These are phyloP conservation scores for Boleophthalmus pectinirostris DNA, from an alignment of 2,113 vertebrate genomes.

Conservation along the genomic window DNA sequence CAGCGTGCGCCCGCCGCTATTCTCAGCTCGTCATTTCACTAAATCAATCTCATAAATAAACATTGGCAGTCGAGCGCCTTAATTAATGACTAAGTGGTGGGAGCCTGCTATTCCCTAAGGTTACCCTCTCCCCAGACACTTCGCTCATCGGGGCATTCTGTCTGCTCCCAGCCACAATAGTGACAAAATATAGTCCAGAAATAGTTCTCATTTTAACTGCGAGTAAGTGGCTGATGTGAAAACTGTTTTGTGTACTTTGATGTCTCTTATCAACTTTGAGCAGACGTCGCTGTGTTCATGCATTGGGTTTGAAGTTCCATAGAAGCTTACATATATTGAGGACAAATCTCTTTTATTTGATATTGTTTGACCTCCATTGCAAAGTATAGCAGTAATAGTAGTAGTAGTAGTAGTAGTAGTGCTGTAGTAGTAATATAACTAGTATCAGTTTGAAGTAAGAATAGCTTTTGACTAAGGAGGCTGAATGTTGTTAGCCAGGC, in stretches of 20 bases:
- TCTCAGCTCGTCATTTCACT: conserved; percentile 36
- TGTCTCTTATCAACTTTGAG: conserved; percentile 68
- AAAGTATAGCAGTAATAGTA: background rate
- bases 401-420: background rate
- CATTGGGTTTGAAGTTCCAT: conserved; percentile 34
- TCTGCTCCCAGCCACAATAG: conserved; percentile 47
- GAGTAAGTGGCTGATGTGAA: conserved; percentile 60
- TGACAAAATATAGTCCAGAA: conserved; percentile 50
- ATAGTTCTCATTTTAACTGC: conserved; percentile 46
- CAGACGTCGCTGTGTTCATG: conserved; percentile 43
- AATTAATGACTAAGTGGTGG: conserved; percentile 53
- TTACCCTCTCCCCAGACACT: conserved; percentile 51
- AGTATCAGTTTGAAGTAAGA: background rate
- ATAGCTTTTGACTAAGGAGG: no score
- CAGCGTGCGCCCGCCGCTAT: conserved; percentile 7
- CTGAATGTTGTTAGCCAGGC: no score
- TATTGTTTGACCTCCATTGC: conserved; percentile 41
- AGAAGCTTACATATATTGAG: conserved; percentile 56
- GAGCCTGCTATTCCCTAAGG: conserved; percentile 44
- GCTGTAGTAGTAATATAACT: background rate
- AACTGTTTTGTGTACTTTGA: conserved; percentile 60
- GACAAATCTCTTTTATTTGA: background rate
- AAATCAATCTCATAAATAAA: conserved; percentile 65
- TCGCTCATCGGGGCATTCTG: conserved; percentile 20
- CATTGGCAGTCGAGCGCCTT: conserved; percentile 49